Base-by-base conservation (phyloP, 2,113 vertebrate genomes). In the Xerus inauris region DNA sequence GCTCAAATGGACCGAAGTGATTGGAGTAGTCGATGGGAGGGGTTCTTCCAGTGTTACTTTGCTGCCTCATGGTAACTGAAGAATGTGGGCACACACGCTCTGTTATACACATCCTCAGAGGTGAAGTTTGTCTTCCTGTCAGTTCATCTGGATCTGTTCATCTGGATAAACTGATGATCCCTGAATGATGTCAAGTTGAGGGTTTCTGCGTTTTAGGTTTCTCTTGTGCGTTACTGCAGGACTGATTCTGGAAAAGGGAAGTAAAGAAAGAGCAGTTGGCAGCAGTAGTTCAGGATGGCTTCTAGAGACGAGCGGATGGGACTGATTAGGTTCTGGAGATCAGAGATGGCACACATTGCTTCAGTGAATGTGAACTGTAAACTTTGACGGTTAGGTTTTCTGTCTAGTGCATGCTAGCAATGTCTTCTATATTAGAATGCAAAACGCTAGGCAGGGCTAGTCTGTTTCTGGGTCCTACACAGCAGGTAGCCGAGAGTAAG, bases 1-100 rank as follows among this genome's bases (percentile, higher is more conserved):
- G 86, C 67, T 83, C 76, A 81, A 64, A 91, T 4, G 67, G 67
- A 77, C 89, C 86, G 91, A 87, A 73, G 77, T 62, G 49, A 65
- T 45, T 93, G 87, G 19, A 72, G 32, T 69, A 79, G 86, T 54
- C 91, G 62, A 26, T 62, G 40, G 19, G 57, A 87, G 57, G 38
- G 32, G 26, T 42, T 80, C 89, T 65, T 54, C 59, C 26, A 35
- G 82, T 67, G 65, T 79, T 79, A 92, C 38, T 82, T 67, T 71
- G 86, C 75, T 83, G 59, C 54, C 80, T 75, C 16, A 81, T 77
- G 86, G 67, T n/a, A 83, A 82, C 19, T 47, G 75, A 72, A 77
- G 77, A 71, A 38, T 28, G 45, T 24, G 26, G 62, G 28, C 19
- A 8, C 54, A 57, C 54, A 22, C 54, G 20, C 54, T 20, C 30